Base-by-base conservation (phyloP, 2,797 vertebrate species). In the Hirundo rustica region DNA sequence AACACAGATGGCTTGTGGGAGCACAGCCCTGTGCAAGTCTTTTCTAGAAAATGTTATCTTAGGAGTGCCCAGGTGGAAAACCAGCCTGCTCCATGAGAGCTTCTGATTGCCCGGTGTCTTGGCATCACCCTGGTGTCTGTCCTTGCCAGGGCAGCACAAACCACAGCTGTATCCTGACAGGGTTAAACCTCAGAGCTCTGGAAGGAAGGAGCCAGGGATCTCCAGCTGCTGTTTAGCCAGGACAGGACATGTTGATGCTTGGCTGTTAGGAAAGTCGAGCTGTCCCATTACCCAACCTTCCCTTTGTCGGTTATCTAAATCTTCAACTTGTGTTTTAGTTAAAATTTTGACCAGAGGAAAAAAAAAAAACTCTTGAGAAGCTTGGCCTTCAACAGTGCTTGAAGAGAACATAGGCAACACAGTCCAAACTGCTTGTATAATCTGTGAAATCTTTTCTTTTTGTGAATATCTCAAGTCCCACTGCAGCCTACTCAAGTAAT, bases 401-500 rank as follows among this genome's bases (percentile, higher is more conserved):
- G 60, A 91, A 95, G 16, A 47, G 16, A 85, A 67, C 42, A 40
- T 6, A 65, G n/a, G 48, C 34, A 77, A 25, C 19, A 62, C 27
- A 58, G 17, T 92, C 67, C 82, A 94, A 61, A 78, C 12, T 54
- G 53, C 55, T 90, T 10, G 4, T 79, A 47, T 79, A 72, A 85
- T 34, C 61, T 66, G 22, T 64, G 53, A 58, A 81, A 79, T 76
- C 34, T 72, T 72, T 77, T 57, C 26, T 55, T 89, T 75, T 54
- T 68, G 61, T 84, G n/a, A 76, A 38, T 91, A 71, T 76, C 48
- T 90, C 30, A 45, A n/a, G 60, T 87, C 44, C 73, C 40, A 70
- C 42, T 88, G 73, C 71, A 93, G 51, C 76, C 81, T 57, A 76
- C 65, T 93, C 51, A 68, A 86, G 57, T 67, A 71, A 74, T 88